Evolutionary conservation across 2,888 invertebrate genomes (phyloP).

Genomic region (Didymodactylos carnosus): DNA sequence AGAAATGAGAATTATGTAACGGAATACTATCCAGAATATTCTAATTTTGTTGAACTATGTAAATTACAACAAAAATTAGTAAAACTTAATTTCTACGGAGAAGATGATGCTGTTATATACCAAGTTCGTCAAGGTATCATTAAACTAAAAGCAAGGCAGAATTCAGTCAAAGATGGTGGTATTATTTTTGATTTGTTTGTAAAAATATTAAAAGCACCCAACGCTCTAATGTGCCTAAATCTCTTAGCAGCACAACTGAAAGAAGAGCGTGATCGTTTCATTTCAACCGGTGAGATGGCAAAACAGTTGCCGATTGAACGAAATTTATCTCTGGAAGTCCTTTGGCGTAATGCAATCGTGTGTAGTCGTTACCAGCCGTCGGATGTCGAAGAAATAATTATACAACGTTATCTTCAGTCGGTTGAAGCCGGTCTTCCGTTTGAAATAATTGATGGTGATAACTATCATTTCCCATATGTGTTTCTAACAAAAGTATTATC

Average conservation of each 20-base stretch:
- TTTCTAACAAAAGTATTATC: neutral
- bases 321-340: neutral
- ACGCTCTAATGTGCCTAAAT: neutral
- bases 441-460: slow-evolving; percentile 4
- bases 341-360: neutral
- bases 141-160: neutral
- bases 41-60: neutral
- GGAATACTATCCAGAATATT: neutral
- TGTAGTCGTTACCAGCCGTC: neutral
- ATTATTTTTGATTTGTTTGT: neutral
- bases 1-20: neutral
- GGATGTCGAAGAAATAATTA: neutral
- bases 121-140: neutral
- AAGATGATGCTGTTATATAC: neutral
- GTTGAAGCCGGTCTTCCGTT: neutral
- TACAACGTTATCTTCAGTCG: neutral
- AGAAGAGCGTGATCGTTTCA: neutral
- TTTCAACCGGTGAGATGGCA: neutral
- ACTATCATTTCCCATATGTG: neutral
- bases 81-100: neutral
- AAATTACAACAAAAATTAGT: neutral
- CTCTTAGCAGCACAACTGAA: neutral
- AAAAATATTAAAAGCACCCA: neutral
- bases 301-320: neutral
- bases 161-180: neutral